These are phyloP conservation scores for Thaleichthys pacificus DNA, from an alignment of 2,797 vertebrate genomes.

Conservation along the genomic window DNA sequence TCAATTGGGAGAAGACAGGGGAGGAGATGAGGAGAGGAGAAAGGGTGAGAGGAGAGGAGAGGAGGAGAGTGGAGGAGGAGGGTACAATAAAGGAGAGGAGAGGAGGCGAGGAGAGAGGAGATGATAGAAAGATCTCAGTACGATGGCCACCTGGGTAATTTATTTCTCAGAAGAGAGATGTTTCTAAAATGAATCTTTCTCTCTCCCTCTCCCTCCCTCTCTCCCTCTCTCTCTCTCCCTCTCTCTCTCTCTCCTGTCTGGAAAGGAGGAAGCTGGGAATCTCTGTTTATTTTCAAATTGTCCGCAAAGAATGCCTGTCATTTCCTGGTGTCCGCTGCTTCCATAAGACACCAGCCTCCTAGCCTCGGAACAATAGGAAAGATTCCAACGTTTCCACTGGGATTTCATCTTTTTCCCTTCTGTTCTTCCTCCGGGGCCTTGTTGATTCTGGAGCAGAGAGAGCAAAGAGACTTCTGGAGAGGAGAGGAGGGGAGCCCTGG, in stretches of 20 bases:
- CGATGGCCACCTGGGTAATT: not conserved
- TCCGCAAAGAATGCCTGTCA: conserved; percentile 77
- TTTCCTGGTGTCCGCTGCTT: conserved; percentile 75
- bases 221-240: conserved; percentile 53
- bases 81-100: too few relatives aligned
- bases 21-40: not conserved
- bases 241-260: conserved; percentile 58
- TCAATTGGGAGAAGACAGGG: not conserved
- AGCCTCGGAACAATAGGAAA: conserved; percentile 74
- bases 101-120: too few relatives aligned
- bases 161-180: not conserved
- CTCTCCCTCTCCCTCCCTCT: not conserved
- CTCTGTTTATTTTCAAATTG: conserved; percentile 72
- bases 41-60: conserved; percentile 9
- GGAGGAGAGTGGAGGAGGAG: too few relatives aligned
- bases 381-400: conserved; percentile 72
- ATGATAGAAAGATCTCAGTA: not conserved
- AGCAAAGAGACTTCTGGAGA: not conserved
- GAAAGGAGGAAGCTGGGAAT: conserved; percentile 52
- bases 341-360: conserved; percentile 70
- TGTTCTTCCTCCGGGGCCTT: not conserved
- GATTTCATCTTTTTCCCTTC: conserved; percentile 46
- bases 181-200: too few relatives aligned
- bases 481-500: not conserved
- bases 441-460: too few relatives aligned